A percentile compares a stretch with the other conserved stretches of the same genome.
Evolutionary conservation across 2,888 invertebrate genomes (phyloP).

Genomic region (Eristalis tenax): DNA sequence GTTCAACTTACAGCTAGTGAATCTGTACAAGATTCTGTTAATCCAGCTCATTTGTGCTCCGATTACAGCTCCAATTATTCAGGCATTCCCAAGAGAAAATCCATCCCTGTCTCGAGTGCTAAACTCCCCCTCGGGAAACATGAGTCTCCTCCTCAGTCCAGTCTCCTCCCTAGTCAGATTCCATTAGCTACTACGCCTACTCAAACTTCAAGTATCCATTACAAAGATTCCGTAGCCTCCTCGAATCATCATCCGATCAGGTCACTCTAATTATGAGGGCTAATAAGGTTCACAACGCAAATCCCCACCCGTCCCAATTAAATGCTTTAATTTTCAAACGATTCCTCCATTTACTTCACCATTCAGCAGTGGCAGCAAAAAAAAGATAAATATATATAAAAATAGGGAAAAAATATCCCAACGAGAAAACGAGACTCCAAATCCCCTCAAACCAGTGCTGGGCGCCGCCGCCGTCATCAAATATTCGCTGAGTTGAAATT

Average conservation of each 20-base stretch:
- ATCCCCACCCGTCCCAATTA: not conserved
- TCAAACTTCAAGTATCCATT: not conserved
- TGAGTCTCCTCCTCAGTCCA: not conserved
- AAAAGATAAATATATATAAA: too few relatives aligned
- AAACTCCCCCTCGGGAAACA: too few relatives aligned
- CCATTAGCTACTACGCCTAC: not conserved
- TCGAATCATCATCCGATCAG: constrained; percentile 15
- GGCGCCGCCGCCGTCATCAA: not conserved
- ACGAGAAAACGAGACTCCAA: not conserved
- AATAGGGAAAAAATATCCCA: not conserved
- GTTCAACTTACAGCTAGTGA: too few relatives aligned
- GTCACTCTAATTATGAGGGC: constrained; percentile 13
- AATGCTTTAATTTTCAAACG: constrained; percentile 3
- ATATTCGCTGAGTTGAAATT: constrained; percentile 42
- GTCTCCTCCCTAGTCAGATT: not conserved
- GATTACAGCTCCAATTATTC: not conserved
- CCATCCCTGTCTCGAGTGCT: too few relatives aligned
- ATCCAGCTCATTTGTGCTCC: not conserved
- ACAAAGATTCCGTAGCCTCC: not conserved
- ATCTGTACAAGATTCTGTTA: not conserved
- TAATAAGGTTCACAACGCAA: constrained; percentile 9
- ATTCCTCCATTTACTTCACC: not conserved
- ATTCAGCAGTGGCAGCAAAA: not conserved
- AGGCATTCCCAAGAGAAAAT: not conserved
- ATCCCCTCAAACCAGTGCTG: not conserved